Conservation (phyloP, 2,797 vertebrate genomes). For the Lagocephalus sceleratus region DNA sequence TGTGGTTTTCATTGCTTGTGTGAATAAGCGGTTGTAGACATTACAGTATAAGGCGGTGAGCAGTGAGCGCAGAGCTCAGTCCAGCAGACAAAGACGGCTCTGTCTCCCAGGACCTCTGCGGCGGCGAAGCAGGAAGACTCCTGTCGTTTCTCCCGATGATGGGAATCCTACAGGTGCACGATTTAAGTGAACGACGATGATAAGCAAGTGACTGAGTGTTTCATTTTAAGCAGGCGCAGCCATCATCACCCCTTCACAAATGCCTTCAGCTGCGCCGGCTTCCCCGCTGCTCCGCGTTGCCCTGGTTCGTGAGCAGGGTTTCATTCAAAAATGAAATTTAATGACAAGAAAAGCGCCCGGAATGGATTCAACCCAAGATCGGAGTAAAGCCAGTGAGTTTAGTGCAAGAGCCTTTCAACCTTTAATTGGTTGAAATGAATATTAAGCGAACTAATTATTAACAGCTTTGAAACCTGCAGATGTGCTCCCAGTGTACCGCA, state of each 20-base stretch:
- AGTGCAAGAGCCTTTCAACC: too few relatives aligned
- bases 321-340: not conserved
- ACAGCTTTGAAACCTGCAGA: too few relatives aligned
- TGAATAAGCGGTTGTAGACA: slow-evolving; percentile 43
- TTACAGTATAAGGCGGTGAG: slow-evolving; percentile 37
- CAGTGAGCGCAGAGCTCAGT: slow-evolving; percentile 21
- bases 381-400: too few relatives aligned
- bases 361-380: too few relatives aligned
- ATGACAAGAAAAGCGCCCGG: not conserved
- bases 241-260: slow-evolving; percentile 44
- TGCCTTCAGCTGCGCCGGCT: slow-evolving; percentile 26
- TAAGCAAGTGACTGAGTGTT: slow-evolving; percentile 54
- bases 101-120: slow-evolving; percentile 44
- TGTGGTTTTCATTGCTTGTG: slow-evolving; percentile 22
- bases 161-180: slow-evolving; percentile 66
- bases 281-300: too few relatives aligned
- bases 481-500: too few relatives aligned
- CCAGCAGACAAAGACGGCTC: slow-evolving; percentile 56
- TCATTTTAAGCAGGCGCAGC: slow-evolving; percentile 50
- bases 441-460: too few relatives aligned
- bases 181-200: slow-evolving; percentile 71
- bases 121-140: slow-evolving; percentile 53
- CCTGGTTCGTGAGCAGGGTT: not conserved
- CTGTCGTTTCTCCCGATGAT: slow-evolving; percentile 50
- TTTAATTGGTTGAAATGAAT: too few relatives aligned